Evolutionary conservation across 2,113 vertebrate species (phyloP).

Genomic region (Phalacrocorax aristotelis): DNA sequence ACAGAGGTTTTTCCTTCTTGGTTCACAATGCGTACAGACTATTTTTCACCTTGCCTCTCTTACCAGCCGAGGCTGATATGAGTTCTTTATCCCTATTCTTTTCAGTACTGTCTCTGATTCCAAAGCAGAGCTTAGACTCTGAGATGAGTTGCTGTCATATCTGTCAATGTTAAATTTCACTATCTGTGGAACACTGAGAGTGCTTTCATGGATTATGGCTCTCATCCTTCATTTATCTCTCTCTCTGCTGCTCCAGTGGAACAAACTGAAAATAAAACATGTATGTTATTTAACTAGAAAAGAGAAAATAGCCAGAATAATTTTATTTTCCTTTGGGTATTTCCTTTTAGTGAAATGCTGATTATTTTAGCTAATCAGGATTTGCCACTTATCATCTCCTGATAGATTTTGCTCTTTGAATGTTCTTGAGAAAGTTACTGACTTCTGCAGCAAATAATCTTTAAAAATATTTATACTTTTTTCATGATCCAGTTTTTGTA

Average conservation of each 20-base stretch:
- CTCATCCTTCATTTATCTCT: slow-evolving; percentile 6
- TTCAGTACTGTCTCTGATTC: background rate
- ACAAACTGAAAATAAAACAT: slow-evolving; percentile 22
- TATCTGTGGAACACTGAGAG: background rate
- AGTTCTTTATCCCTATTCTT: background rate
- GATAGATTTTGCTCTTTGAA: background rate
- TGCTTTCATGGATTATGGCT: background rate
- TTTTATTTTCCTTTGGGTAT: background rate
- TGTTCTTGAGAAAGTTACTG: background rate
- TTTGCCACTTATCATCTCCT: background rate
- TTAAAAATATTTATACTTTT: background rate
- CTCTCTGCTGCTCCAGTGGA: background rate
- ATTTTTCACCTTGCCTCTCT: background rate
- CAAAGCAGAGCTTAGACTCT: background rate
- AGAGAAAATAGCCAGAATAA: background rate
- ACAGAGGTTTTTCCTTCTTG: background rate
- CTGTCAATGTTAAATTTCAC: slow-evolving; percentile 13
- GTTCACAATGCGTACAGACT: background rate
- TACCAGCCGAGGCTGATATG: background rate
- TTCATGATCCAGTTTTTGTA: background rate
- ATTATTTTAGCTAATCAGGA: slow-evolving; percentile 1
- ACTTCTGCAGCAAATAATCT: background rate
- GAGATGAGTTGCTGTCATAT: slow-evolving; percentile 16
- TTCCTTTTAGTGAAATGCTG: background rate
- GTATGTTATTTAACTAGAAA: background rate